Percentiles rank a stretch among this genome's conserved stretches.
Evolutionary conservation across 1,140 invertebrate species (phyloP).

Genomic region (Phymorhynchus buccinoides): DNA sequence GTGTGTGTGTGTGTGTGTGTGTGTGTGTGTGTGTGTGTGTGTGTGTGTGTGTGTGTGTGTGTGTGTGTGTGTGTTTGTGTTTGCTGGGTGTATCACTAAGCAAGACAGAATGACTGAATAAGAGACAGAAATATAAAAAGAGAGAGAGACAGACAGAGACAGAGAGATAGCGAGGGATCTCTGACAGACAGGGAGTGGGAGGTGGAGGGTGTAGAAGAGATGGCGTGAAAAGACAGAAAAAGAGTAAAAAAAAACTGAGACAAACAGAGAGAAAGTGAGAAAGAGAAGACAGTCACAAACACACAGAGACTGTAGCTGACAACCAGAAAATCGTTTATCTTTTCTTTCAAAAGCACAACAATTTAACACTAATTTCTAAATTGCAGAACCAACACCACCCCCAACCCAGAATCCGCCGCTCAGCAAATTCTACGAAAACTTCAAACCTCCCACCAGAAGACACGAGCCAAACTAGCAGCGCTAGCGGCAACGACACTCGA

Average conservation of each 20-base stretch:
- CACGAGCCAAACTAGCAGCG: background rate
- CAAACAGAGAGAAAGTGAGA: background rate
- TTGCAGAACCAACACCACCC: background rate
- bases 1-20: background rate
- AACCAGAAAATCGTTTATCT: too few species aligned
- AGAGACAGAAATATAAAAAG: background rate
- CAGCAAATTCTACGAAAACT: constrained; percentile 26
- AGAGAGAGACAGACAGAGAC: background rate
- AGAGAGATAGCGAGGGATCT: too few species aligned
- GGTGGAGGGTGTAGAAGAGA: too few species aligned
- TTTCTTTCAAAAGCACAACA: too few species aligned
- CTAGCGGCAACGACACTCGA: background rate
- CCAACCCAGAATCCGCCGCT: background rate
- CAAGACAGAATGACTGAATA: background rate
- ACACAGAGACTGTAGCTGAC: background rate
- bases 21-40: background rate
- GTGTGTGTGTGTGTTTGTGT: background rate
- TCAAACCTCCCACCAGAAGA: constrained; percentile 15
- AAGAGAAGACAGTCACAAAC: background rate
- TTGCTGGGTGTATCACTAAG: too few species aligned
- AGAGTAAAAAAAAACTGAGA: too few species aligned
- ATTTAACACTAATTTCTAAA: too few species aligned
- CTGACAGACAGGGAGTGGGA: too few species aligned
- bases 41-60: background rate
- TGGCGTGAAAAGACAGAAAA: too few species aligned